These are phyloP conservation scores for Acleris laterana DNA, from an alignment of 2,888 invertebrate genomes.

Conservation along the genomic window DNA sequence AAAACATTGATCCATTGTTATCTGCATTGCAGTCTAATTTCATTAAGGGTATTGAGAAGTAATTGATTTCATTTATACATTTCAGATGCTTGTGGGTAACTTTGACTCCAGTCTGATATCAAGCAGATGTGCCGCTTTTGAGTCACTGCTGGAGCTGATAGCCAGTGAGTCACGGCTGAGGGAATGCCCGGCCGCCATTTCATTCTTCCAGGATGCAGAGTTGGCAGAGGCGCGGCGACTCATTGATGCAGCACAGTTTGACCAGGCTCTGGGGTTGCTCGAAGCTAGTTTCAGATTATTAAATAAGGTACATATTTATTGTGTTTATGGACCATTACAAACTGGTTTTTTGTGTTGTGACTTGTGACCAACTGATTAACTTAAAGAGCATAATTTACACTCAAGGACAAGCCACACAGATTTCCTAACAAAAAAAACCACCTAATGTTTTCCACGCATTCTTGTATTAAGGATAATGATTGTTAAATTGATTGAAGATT, in stretches of 20 bases:
- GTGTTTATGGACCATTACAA: not conserved
- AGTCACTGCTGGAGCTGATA: conserved; percentile 84
- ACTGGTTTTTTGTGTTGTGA: no score
- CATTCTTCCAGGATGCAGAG: conserved; percentile 88
- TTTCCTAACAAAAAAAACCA: no score
- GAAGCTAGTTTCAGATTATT: conserved; percentile 88
- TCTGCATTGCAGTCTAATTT: no score
- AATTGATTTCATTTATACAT: conserved; percentile 38
- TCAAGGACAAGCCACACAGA: no score
- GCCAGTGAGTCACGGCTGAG: conserved; percentile 82
- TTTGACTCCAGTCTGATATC: conserved; percentile 88
- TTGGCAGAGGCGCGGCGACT: conserved; percentile 85
- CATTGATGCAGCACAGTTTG: conserved; percentile 84
- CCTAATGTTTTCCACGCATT: no score
- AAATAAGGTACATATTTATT: conserved; percentile 64
- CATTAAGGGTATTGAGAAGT: no score
- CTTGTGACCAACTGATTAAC: no score
- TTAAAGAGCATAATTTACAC: no score
- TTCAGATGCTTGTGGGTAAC: conserved; percentile 87
- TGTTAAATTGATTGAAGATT: no score
- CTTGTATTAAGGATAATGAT: no score
- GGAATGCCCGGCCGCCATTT: conserved; percentile 82
- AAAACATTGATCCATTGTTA: no score
- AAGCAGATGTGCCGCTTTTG: conserved; percentile 86
- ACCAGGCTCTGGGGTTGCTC: conserved; percentile 86